Percentiles rank a stretch among this genome's conserved stretches.
Conservation (phyloP, 2,888 invertebrate genomes). For the Yponomeuta plumbellus region DNA sequence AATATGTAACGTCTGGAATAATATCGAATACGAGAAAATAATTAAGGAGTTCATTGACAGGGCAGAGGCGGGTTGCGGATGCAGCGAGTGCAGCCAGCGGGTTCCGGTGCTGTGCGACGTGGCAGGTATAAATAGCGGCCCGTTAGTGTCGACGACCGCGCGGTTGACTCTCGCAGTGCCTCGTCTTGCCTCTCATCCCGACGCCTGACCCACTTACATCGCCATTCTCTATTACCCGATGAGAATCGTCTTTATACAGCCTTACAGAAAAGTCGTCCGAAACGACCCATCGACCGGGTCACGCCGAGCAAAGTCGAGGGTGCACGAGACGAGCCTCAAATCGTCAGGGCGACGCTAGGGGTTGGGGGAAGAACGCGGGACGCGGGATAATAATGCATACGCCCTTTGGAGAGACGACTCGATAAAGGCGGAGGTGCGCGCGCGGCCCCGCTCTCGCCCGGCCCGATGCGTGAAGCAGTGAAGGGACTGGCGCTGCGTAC, state of each 20-base stretch:
- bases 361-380: constrained; percentile 39
- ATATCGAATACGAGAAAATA: constrained; percentile 10
- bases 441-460: constrained; percentile 46
- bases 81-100: constrained; percentile 71
- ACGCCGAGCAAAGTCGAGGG: background rate
- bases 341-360: constrained; percentile 21
- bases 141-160: constrained; percentile 75
- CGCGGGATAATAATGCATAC: constrained; percentile 59
- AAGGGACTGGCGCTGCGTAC: constrained; percentile 56
- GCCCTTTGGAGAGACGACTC: constrained; percentile 54
- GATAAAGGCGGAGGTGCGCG: constrained; percentile 52
- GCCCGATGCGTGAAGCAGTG: constrained; percentile 18
- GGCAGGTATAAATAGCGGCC: constrained; percentile 75
- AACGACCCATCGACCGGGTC: constrained; percentile 15
- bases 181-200: constrained; percentile 5
- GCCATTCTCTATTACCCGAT: constrained; percentile 29
- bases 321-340: background rate
- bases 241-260: background rate
- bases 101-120: constrained; percentile 70
- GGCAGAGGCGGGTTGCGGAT: constrained; percentile 55
- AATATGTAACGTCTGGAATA: background rate
- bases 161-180: constrained; percentile 12
- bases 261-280: constrained; percentile 2
- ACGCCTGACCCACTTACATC: constrained; percentile 27
- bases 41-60: constrained; percentile 69